These are phyloP conservation scores for Drosophila quinaria DNA, from an alignment of 2,888 invertebrate species.

Conservation along the genomic window DNA sequence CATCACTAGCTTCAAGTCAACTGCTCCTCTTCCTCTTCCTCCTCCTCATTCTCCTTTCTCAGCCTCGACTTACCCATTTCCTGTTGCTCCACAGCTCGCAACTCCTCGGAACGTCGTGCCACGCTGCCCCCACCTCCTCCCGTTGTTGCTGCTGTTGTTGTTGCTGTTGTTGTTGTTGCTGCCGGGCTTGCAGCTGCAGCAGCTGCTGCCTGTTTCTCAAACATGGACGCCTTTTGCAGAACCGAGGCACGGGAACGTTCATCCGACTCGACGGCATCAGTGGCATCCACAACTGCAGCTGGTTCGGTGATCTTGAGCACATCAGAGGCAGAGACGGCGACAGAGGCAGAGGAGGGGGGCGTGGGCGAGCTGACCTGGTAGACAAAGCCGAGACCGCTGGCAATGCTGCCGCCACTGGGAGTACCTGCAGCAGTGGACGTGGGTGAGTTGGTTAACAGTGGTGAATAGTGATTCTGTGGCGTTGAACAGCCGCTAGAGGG, in stretches of 20 bases:
- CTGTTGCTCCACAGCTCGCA: constrained; percentile 72
- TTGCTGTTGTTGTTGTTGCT: constrained; percentile 20
- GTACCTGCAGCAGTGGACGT: constrained; percentile 83
- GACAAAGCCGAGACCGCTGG: constrained; percentile 78
- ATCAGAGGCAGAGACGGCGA: constrained; percentile 53
- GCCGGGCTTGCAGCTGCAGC: constrained; percentile 48
- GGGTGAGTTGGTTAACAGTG: constrained; percentile 85
- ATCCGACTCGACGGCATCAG: constrained; percentile 74
- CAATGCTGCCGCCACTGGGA: constrained; percentile 82
- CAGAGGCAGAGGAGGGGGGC: constrained; percentile 69
- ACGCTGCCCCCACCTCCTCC: constrained; percentile 52
- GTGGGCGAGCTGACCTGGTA: constrained; percentile 83
- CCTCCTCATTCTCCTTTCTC: neutral
- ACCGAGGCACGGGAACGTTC: constrained; percentile 85
- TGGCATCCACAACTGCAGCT: constrained; percentile 23
- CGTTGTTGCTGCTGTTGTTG: constrained; percentile 51
- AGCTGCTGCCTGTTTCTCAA: constrained; percentile 84
- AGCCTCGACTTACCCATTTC: constrained; percentile 81
- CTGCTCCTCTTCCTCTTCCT: neutral
- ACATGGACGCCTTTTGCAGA: constrained; percentile 86
- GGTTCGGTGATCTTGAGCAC: constrained; percentile 85
- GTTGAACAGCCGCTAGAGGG: constrained; percentile 85
- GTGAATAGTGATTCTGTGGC: constrained; percentile 85
- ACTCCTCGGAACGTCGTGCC: constrained; percentile 65
- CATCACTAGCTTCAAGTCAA: neutral